These are phyloP conservation scores for Empidonax traillii DNA, from an alignment of 2,113 vertebrate genomes.

Conservation along the genomic window DNA sequence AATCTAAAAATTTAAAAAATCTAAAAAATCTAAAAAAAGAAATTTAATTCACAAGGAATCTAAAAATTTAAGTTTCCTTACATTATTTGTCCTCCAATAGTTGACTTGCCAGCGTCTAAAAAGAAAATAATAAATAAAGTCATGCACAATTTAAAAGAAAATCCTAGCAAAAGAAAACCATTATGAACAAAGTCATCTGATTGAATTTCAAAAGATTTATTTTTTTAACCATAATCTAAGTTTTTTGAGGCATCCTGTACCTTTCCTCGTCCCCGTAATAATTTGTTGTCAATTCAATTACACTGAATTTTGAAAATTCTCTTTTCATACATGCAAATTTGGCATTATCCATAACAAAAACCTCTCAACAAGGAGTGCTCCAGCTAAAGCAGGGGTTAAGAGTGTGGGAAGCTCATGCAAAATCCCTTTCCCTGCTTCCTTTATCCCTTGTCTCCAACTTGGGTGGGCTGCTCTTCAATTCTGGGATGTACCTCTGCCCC, in stretches of 20 bases:
- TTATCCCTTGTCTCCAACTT: not conserved
- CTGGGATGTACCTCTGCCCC: not conserved
- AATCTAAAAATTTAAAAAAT: not conserved
- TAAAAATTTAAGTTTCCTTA: constrained; percentile 73
- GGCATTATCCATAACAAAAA: not conserved
- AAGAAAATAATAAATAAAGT: not conserved
- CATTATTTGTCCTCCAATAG: constrained; percentile 99
- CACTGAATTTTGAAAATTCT: not conserved
- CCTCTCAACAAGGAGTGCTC: not conserved
- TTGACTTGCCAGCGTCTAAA: constrained; percentile 97
- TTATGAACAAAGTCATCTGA: not conserved
- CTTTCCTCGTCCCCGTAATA: not conserved
- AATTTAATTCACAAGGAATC: not conserved
- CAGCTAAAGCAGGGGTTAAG: not conserved
- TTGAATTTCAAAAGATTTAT: not conserved
- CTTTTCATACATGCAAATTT: not conserved
- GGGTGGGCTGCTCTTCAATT: not conserved
- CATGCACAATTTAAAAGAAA: not conserved
- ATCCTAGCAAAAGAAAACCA: not conserved
- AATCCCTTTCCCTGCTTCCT: not conserved
- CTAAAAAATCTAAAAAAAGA: not conserved
- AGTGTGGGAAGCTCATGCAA: not conserved
- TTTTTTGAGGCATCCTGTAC: not conserved
- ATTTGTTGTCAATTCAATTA: not conserved
- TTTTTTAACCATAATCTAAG: not conserved